Evolutionary conservation across 1,140 invertebrate species (phyloP), one percentile per base, ranked within the genome.

Genomic region (Sitobion miscanthi): DNA sequence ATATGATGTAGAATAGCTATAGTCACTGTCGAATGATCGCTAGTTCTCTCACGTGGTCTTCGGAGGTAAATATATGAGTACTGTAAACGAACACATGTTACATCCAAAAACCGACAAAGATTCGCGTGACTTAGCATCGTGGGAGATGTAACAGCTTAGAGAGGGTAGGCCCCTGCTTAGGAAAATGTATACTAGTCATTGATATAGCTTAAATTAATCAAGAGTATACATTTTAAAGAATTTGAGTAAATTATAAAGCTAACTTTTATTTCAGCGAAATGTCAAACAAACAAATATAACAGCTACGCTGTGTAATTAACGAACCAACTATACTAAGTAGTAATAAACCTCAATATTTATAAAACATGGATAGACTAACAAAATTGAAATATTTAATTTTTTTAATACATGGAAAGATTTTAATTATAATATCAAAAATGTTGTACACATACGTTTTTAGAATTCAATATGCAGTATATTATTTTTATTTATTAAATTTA

Each of bases 111-210:
- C 45, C 52, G 35, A 30, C 82, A 49, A 93, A 93, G 91, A 93
- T 93, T 85, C 91, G 91, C 91, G 82, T 93, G 91, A 93, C 91
- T 86, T 85, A 42, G 91, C 91, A 93, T 86, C 91, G 91, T 93
- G 91, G 91, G 91, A 93, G 91, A 93, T 57, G 52, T 57, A 47
- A 54, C 20, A 35, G 17, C n/a, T 23, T 52, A 88, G 47, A 88
- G 86, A 35, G 45, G 30, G 30, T 49, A 88, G 23, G 90, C 45
- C 77, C 17, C 30, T 83, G 77, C 42, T 42, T 47, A 85, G 83
- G 23, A 42, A 86, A 47, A 42, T 85, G 42, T 85, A 25, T 30
- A 25, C 45, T 45, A 42, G 20, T 85, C 23, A 45, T 30, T 47
- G 85, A 47, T n/a, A 47, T 47, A 83, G 7, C 35, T 83, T 83